Percentiles rank a stretch among this genome's conserved stretches.
Evolutionary conservation across 2,888 invertebrate species (phyloP).

Genomic region (Napeogenes inachia): DNA sequence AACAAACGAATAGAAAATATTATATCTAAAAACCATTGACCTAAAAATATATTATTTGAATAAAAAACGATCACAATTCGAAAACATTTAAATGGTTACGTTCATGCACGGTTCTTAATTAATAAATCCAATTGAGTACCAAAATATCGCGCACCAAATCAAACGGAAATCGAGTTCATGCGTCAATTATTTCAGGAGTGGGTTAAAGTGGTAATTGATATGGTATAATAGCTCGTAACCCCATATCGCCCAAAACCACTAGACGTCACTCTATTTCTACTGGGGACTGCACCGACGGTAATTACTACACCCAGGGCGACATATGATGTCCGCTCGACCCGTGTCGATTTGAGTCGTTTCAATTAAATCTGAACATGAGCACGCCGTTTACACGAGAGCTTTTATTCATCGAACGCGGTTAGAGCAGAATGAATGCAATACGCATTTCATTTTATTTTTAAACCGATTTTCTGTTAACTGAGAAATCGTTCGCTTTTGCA

Average conservation of each 20-base stretch:
- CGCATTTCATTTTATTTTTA: conserved; percentile 29
- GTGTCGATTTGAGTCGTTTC: conserved; percentile 57
- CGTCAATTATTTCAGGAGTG: conserved; percentile 20
- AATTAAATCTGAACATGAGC: conserved; percentile 63
- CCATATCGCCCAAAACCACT: conserved; percentile 43
- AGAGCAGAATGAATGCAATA: conserved; percentile 36
- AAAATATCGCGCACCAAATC: conserved; percentile 7
- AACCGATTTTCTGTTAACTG: conserved; percentile 23
- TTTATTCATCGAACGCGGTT: conserved; percentile 49
- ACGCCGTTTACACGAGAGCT: conserved; percentile 47
- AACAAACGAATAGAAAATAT: too few species aligned
- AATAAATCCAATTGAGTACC: not conserved
- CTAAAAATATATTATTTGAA: too few species aligned
- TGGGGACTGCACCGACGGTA: conserved; percentile 52
- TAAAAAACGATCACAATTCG: too few species aligned
- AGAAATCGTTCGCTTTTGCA: conserved; percentile 2
- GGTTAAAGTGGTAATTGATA: conserved; percentile 28
- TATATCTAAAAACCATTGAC: too few species aligned
- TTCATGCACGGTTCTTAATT: too few species aligned
- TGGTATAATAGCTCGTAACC: conserved; percentile 23
- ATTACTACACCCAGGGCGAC: conserved; percentile 50
- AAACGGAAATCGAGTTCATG: conserved; percentile 5
- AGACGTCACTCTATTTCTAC: conserved; percentile 54
- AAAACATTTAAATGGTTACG: too few species aligned
- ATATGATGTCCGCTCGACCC: conserved; percentile 36